phyloP scores from a whole-genome alignment of 2,888 invertebrate species.

The Pristionchus japonicus region DNA sequence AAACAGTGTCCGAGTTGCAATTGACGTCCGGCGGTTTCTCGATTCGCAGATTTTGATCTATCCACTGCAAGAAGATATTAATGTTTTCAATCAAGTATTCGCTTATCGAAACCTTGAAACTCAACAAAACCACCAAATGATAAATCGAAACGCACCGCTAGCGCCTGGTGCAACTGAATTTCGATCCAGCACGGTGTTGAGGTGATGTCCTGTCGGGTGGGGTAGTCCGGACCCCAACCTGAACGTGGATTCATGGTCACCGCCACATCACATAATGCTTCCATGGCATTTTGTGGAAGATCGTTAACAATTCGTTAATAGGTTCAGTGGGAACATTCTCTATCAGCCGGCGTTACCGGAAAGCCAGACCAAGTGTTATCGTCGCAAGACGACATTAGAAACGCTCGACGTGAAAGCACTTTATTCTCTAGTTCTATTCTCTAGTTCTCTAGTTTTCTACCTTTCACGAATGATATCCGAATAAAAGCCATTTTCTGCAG shows the following conservation, averaged over 20 bases:
- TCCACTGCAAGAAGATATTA: slow-evolving; percentile 16
- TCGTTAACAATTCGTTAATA: too few species aligned
- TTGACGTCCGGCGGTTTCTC: background rate
- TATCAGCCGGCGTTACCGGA: too few species aligned
- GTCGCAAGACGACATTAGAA: too few species aligned
- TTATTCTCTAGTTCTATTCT: background rate
- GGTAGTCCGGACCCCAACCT: slow-evolving; percentile 98
- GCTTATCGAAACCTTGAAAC: too few species aligned
- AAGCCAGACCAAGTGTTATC: too few species aligned
- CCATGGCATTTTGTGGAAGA: too few species aligned
- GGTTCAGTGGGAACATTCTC: too few species aligned
- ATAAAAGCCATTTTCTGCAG: slow-evolving; percentile 98
- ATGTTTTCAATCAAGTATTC: too few species aligned
- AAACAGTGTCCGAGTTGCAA: slow-evolving; percentile 8
- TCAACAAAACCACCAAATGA: background rate
- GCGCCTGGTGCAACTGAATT: slow-evolving; percentile 95
- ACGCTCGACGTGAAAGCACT: too few species aligned
- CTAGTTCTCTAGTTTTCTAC: background rate
- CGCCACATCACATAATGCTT: too few species aligned
- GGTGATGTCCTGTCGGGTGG: slow-evolving; percentile 93
- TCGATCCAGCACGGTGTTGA: slow-evolving; percentile 99
- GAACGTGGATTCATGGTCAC: too few species aligned
- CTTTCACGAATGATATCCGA: slow-evolving; percentile 97
- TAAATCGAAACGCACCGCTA: slow-evolving; percentile 75
- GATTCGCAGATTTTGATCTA: slow-evolving; percentile 31